Evolutionary conservation across 1,140 invertebrate genomes (phyloP), one percentile per base, ranked within the genome.

Genomic region (Aricia agestis): DNA sequence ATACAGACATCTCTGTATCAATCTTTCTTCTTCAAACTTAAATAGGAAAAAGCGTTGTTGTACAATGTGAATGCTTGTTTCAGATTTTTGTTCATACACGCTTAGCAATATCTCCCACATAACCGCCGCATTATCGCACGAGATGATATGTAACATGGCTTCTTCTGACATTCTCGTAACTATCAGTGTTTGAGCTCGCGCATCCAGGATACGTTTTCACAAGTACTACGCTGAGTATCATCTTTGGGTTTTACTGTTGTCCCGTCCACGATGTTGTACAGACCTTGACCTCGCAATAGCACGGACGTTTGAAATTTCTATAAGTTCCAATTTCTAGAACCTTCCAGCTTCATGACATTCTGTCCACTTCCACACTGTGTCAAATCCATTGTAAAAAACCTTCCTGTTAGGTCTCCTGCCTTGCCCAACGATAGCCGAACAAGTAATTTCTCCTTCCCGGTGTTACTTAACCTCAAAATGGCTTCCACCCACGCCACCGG

Each of bases 1-100:
- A 59, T 2, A 36, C 15, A 32, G 59, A 65, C 61, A 72, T 72
- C 3, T 72, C 61, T 1, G 58, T n/a, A n/a, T n/a, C n/a, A n/a
- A n/a, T n/a, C n/a, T 66, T 11, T 70, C 73, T 10, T 69, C 17
- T 66, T 77, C 73, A 59, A 67, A 78, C 31, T 78, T 78, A 18
- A 67, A 78, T 52, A 75, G 75, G 66, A 76, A 75, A 18, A 79
- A 78, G 7, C 77, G 42, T 31, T 78, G 75, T 41, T 78, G 73
- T 19, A 78, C 32, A 2, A 78, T 78, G 52, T 78, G 77, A 0
- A 77, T 66, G 41, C 69, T 78, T 36, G 77, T 78, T 67, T 87
- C 80, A 0, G 82, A 80, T 75, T 83, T 86, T 25, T 88, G 81
- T 59, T 90, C 88, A 65, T 88, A 86, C 0, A 90, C 73, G 32